Percentiles rank a stretch among this genome's conserved stretches.
Conservation (phyloP, 2,888 invertebrate species). For the Caenorhabditis sp. region DNA sequence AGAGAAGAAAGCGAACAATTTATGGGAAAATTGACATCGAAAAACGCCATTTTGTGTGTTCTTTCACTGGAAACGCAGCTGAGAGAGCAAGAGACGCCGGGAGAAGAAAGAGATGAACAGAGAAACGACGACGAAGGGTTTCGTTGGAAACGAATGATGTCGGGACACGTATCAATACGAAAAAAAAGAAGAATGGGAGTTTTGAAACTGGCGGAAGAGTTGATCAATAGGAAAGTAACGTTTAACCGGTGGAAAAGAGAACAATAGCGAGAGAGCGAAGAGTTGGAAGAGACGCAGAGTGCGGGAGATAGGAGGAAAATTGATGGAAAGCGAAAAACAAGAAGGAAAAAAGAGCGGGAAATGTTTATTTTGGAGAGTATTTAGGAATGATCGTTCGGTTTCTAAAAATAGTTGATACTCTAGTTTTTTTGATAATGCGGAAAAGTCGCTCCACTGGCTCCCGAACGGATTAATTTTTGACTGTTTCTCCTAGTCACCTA, state of each 20-base stretch:
- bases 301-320: too few relatives aligned
- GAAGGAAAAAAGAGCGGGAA: too few relatives aligned
- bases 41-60: slow-evolving; percentile 3
- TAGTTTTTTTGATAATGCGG: too few relatives aligned
- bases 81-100: slow-evolving; percentile 5
- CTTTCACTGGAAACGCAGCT: neutral
- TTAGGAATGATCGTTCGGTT: too few relatives aligned
- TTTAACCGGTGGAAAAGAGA: neutral
- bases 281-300: neutral
- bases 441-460: too few relatives aligned
- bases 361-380: too few relatives aligned
- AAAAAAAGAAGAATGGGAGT: neutral
- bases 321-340: too few relatives aligned
- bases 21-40: neutral
- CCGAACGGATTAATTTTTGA: too few relatives aligned
- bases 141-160: neutral
- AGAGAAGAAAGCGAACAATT: too few relatives aligned
- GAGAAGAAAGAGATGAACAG: neutral
- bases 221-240: slow-evolving; percentile 1
- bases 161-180: neutral
- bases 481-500: too few relatives aligned
- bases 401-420: too few relatives aligned
- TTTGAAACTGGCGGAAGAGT: neutral
- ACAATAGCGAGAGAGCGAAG: neutral
- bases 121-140: neutral